A percentile compares a stretch with the other conserved stretches of the same genome.
Evolutionary conservation across 2,113 vertebrate species (phyloP).

Genomic region (Pelusios castaneus): DNA sequence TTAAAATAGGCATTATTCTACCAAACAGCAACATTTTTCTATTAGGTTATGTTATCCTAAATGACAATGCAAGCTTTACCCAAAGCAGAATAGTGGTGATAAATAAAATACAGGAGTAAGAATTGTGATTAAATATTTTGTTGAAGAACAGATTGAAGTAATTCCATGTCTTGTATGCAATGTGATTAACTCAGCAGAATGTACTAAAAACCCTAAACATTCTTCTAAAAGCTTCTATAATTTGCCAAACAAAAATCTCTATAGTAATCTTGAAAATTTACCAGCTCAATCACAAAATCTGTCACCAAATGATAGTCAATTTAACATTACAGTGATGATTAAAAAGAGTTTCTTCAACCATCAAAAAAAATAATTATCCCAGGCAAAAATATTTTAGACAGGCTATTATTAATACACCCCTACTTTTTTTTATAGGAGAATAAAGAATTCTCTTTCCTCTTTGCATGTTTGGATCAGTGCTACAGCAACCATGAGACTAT

Average conservation of each 20-base stretch:
- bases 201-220: fast-evolving
- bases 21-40: background rate
- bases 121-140: background rate
- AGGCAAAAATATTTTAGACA: background rate
- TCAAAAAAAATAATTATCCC: background rate
- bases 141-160: background rate
- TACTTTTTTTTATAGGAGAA: background rate
- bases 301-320: background rate
- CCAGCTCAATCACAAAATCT: background rate
- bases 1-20: background rate
- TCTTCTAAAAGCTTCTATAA: background rate
- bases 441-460: background rate
- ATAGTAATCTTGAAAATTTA: background rate
- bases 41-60: background rate
- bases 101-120: background rate
- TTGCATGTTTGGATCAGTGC: background rate
- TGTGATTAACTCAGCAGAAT: background rate
- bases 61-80: background rate
- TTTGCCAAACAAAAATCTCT: background rate
- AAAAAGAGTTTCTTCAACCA: background rate
- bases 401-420: background rate
- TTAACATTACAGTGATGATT: background rate
- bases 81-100: background rate
- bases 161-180: background rate
- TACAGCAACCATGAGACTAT: background rate